Evolutionary conservation across 2,113 vertebrate species (phyloP).

Genomic region (Hepsetus odoe): DNA sequence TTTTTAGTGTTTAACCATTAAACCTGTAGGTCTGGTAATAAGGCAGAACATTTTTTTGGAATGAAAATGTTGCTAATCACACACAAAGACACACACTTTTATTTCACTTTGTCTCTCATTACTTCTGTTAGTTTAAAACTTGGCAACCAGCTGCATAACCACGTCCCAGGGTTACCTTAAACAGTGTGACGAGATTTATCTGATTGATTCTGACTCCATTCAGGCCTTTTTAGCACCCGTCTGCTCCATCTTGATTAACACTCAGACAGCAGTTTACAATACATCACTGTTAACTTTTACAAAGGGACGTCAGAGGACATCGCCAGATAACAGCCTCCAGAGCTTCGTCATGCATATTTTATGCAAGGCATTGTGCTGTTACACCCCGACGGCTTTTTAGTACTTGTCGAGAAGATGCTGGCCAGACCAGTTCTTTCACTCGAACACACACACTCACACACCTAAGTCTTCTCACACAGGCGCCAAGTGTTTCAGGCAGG

Average conservation of each 20-base stretch:
- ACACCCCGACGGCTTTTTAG: constrained; percentile 4
- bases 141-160: neutral
- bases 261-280: neutral
- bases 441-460: neutral
- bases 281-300: neutral
- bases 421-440: constrained; percentile 4
- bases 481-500: too few species aligned
- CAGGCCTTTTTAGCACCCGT: neutral
- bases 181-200: neutral
- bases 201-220: neutral
- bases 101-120: neutral
- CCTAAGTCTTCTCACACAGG: too few species aligned
- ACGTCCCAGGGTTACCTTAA: neutral
- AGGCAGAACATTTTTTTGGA: too few species aligned
- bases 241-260: constrained; percentile 19
- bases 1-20: too few species aligned
- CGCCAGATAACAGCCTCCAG: neutral
- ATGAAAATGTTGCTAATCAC: neutral
- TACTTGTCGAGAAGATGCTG: neutral
- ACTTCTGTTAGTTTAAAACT: neutral
- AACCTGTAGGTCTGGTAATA: too few species aligned
- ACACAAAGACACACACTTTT: constrained; percentile 9
- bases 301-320: neutral
- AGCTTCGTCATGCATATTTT: constrained; percentile 11
- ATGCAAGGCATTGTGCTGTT: neutral